Base-by-base conservation (phyloP, 2,113 vertebrate species). In the Rhagologus leucostigma region DNA sequence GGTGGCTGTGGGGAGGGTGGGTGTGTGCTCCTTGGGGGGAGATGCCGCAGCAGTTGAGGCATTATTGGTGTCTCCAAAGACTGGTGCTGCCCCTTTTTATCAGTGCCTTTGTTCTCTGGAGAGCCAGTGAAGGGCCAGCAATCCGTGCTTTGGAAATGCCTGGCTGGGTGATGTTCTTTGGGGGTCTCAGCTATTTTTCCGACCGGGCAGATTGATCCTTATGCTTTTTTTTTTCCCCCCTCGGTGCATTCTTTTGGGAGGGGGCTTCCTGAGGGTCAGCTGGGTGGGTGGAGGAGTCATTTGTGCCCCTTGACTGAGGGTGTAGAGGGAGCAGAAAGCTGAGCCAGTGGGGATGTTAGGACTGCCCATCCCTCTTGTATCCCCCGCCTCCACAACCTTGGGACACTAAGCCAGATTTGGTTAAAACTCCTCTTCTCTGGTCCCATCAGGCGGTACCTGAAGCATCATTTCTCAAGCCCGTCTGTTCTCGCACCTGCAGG, bases 371-470 rank as follows among this genome's bases (percentile, higher is more conserved):
- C 39, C n/a, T 64, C 39, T 68, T 18, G 52, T 27, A 8, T 39
- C 13, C 20, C 19, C 18, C 4, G 1, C 2, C 14, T 6, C 30
- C 13, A 11, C 27, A 32, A 3, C 65, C 47, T n/a, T 44, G n/a
- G 44, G 39, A 27, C 26, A 32, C 10, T 27, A 46, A 84, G 6
- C 35, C 29, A 32, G 32, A 21, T 49, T 44, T 23, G 33, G 47
- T 83, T 76, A 60, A 52, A 71, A 24, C 47, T 62, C 22, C 59
- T 75, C 42, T 26, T 42, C 22, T 21, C 27, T 6, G 13, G 22
- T 84, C 52, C 42, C 47, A 47, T 44, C 49, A 14, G 46, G 37
- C 20, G 42, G 14, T 46, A 47, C 33, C 57, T 33, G 23, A 59
- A 79, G 65, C 57, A 68, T 13, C 26, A 3, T 88, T 86, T 73